These are phyloP conservation scores for Craniophora ligustri DNA, from an alignment of 2,888 invertebrate species.

Conservation along the genomic window DNA sequence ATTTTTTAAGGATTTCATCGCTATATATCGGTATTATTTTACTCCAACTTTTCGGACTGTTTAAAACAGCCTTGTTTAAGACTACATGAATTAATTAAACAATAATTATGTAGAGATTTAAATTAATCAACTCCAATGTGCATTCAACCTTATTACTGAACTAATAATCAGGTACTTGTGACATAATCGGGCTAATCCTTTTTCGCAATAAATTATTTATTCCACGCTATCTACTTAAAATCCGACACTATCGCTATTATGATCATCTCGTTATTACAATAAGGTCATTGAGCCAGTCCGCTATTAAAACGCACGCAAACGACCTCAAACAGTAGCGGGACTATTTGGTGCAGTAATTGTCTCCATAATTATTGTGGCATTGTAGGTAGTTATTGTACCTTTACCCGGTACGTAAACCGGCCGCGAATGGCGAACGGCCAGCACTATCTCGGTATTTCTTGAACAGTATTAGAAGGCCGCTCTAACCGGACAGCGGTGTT, in stretches of 20 bases:
- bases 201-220: conserved; percentile 7
- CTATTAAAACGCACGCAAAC: conserved; percentile 59
- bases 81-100: no score
- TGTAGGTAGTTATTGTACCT: conserved; percentile 70
- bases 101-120: no score
- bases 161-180: not conserved
- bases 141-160: no score
- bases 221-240: conserved; percentile 17
- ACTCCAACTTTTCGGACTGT: no score
- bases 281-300: conserved; percentile 58
- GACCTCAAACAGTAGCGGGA: conserved; percentile 65
- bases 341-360: conserved; percentile 79
- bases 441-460: conserved; percentile 70
- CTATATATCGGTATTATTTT: no score
- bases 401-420: conserved; percentile 74
- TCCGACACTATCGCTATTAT: conserved; percentile 17
- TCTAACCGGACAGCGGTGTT: conserved; percentile 75
- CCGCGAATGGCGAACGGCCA: conserved; percentile 71
- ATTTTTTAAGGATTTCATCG: no score
- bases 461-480: conserved; percentile 84
- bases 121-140: no score
- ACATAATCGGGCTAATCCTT: conserved; percentile 1
- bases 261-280: conserved; percentile 55
- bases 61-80: no score
- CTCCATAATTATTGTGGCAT: conserved; percentile 82